phyloP scores from a whole-genome alignment of 2,113 vertebrate genomes.

The Dipodomys merriami region DNA sequence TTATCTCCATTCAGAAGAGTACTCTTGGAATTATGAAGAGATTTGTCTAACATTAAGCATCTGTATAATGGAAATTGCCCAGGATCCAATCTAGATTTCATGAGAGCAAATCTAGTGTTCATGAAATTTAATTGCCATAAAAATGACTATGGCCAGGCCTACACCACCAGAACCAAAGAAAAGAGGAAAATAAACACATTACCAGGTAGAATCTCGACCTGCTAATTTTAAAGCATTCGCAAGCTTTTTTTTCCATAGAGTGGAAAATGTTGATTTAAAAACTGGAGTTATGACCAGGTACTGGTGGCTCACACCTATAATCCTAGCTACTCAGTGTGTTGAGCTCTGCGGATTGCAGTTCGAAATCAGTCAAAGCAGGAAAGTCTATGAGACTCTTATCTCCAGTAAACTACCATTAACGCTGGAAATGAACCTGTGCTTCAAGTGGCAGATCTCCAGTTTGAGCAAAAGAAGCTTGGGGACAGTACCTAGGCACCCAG shows the following conservation, averaged over 20 bases:
- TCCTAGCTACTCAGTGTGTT: no score
- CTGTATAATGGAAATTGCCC: not conserved
- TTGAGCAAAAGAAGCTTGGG: no score
- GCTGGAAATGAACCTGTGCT: no score
- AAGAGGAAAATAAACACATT: not conserved
- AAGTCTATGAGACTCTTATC: no score
- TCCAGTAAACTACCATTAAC: no score
- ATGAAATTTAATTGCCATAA: not conserved
- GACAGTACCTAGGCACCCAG: no score
- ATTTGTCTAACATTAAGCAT: not conserved
- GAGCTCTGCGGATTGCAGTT: no score
- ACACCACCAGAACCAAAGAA: not conserved
- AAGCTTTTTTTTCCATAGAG: not conserved
- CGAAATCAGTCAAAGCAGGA: no score
- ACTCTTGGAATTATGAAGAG: not conserved
- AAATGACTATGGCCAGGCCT: not conserved
- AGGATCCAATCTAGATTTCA: not conserved
- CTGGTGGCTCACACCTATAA: no score
- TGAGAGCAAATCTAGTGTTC: not conserved
- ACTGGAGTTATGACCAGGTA: no score
- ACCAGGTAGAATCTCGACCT: not conserved
- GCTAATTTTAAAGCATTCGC: not conserved
- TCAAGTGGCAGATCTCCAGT: no score
- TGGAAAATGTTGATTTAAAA: not conserved
- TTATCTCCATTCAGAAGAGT: not conserved